These are phyloP conservation scores for Montipora capitata DNA, from an alignment of 92 coral and sea anemone genomes.

Conservation along the genomic window DNA sequence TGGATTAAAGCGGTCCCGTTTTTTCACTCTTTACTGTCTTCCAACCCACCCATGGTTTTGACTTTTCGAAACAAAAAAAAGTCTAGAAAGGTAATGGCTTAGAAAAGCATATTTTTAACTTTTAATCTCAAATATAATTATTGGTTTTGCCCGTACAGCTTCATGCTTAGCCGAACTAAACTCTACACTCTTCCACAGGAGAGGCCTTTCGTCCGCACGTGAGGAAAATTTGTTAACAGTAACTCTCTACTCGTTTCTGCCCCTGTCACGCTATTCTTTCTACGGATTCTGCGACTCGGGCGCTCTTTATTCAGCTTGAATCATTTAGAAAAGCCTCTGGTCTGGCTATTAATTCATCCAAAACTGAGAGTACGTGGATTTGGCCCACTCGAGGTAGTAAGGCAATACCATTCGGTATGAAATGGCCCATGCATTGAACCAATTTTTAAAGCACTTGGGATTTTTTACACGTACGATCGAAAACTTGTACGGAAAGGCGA, in stretches of 20 bases:
- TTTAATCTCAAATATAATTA: too few relatives aligned
- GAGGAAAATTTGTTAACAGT: too few relatives aligned
- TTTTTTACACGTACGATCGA: not conserved
- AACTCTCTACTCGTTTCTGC: too few relatives aligned
- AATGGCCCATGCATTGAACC: not conserved
- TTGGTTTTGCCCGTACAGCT: too few relatives aligned
- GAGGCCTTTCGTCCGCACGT: too few relatives aligned
- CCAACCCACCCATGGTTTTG: too few relatives aligned
- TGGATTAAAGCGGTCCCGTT: too few relatives aligned
- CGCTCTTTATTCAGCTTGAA: not conserved
- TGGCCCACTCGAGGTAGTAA: not conserved
- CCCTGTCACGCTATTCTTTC: too few relatives aligned
- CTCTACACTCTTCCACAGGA: too few relatives aligned
- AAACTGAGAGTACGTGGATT: not conserved
- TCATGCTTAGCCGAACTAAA: too few relatives aligned
- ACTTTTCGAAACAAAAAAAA: too few relatives aligned
- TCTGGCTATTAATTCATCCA: not conserved
- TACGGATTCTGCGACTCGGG: not conserved
- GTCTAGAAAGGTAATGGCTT: not conserved
- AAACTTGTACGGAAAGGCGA: not conserved
- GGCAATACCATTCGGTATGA: not conserved
- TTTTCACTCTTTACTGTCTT: too few relatives aligned
- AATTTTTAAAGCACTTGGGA: constrained; percentile 1
- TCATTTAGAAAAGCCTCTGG: not conserved
- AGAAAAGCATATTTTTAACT: not conserved